Evolutionary conservation across 2,797 vertebrate species (phyloP).

Genomic region (Vultur gryphus): DNA sequence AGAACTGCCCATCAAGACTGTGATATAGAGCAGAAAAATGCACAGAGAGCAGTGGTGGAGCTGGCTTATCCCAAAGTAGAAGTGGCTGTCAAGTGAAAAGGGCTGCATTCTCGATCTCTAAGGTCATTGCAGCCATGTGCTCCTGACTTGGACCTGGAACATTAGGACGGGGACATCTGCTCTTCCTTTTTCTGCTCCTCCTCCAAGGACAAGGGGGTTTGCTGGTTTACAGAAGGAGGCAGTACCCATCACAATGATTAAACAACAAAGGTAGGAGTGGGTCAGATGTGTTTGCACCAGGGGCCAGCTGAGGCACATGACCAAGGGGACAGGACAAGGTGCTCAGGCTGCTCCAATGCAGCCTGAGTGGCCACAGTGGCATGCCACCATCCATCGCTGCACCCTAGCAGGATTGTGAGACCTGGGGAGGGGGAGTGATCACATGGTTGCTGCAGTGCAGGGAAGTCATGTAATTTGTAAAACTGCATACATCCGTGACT

Average conservation of each 20-base stretch:
- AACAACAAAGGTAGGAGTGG: not conserved
- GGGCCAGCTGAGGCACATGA: accelerated
- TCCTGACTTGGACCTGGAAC: not conserved
- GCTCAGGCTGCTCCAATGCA: not conserved
- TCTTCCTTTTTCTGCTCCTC: not conserved
- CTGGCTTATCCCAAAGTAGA: not conserved
- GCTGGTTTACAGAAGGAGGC: accelerated
- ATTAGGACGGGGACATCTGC: not conserved
- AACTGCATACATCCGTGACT: not conserved
- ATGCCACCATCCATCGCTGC: accelerated
- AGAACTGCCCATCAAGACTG: not conserved
- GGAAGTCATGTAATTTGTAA: not conserved
- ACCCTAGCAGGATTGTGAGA: not conserved
- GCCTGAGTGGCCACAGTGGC: not conserved
- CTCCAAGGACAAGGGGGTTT: accelerated
- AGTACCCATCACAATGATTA: not conserved
- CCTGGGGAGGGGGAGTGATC: not conserved
- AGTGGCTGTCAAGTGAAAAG: not conserved
- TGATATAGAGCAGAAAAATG: not conserved
- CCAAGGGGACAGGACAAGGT: not conserved
- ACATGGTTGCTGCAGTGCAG: not conserved
- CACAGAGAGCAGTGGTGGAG: not conserved
- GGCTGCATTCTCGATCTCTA: accelerated
- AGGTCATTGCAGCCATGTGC: not conserved
- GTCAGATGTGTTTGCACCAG: not conserved